Conservation (phyloP, 2,797 vertebrate species). For the Valencia hispanica region DNA sequence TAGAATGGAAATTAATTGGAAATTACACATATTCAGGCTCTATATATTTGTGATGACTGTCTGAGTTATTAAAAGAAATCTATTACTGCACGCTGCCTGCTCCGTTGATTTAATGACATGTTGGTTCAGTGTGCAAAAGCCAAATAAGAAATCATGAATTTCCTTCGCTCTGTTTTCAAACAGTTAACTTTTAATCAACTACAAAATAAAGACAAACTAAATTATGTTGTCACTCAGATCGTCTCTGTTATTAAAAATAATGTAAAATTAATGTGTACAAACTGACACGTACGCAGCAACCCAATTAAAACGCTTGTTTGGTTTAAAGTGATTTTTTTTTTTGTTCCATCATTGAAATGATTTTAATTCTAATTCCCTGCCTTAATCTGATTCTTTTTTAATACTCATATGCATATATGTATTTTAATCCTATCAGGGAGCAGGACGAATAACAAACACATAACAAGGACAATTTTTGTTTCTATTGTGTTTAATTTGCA, state of each 20-base stretch:
- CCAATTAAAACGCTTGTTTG: neutral
- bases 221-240: neutral
- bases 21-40: conserved; percentile 28
- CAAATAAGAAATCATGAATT: conserved; percentile 1
- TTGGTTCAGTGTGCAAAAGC: neutral
- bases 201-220: neutral
- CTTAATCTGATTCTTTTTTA: neutral
- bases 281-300: neutral
- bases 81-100: conserved; percentile 6
- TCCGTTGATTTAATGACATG: conserved; percentile 28
- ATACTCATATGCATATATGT: neutral
- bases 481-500: too few species aligned
- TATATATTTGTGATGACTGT: conserved; percentile 16
- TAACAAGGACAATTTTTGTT: neutral
- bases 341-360: neutral
- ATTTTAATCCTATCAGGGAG: conserved; percentile 6
- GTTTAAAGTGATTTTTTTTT: neutral
- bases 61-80: conserved; percentile 40
- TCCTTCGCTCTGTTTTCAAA: conserved; percentile 18
- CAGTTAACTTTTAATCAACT: conserved; percentile 32
- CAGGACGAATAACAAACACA: neutral
- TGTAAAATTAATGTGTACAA: neutral
- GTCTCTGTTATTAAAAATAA: conserved; percentile 6
- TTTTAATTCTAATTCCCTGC: conserved; percentile 10
- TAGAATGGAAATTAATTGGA: conserved; percentile 9